phyloP scores from a whole-genome alignment of 2,888 invertebrate genomes.

The Rutpela maculata region DNA sequence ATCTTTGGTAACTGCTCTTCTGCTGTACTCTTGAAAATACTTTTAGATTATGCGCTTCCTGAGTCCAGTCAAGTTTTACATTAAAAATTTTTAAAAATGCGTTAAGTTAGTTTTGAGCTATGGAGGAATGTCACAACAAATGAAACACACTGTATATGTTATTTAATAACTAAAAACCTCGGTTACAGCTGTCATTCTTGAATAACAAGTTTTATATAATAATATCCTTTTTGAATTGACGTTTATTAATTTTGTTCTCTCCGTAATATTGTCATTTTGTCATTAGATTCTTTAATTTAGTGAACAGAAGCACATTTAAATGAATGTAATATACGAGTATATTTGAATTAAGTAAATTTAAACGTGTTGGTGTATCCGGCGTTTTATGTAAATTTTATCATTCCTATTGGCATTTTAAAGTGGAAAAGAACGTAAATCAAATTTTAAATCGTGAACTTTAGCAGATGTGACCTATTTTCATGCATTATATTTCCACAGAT shows the following conservation, averaged over 20 bases:
- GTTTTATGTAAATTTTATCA: constrained; percentile 5
- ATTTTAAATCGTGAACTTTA: constrained; percentile 29
- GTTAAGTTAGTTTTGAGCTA: too few relatives aligned
- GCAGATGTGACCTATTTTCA: constrained; percentile 13
- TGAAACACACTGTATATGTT: too few relatives aligned
- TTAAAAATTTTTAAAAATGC: too few relatives aligned
- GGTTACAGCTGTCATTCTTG: background rate
- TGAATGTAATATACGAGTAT: background rate
- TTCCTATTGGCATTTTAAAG: constrained; percentile 18
- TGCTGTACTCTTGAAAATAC: too few relatives aligned
- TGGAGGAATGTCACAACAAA: too few relatives aligned
- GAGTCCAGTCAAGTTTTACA: too few relatives aligned
- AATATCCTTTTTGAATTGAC: background rate
- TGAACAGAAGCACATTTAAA: background rate
- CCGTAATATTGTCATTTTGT: background rate
- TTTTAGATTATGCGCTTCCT: too few relatives aligned
- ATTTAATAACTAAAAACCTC: background rate
- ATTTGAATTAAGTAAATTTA: background rate
- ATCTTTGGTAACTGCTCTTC: too few relatives aligned
- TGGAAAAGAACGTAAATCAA: constrained; percentile 14
- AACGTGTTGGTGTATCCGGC: background rate
- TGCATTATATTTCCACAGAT: constrained; percentile 17
- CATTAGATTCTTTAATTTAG: background rate
- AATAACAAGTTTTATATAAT: background rate
- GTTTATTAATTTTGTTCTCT: background rate